Percentiles rank a stretch among this genome's conserved stretches.
Evolutionary conservation across 2,797 vertebrate species (phyloP).

Genomic region (Leuciscus waleckii): DNA sequence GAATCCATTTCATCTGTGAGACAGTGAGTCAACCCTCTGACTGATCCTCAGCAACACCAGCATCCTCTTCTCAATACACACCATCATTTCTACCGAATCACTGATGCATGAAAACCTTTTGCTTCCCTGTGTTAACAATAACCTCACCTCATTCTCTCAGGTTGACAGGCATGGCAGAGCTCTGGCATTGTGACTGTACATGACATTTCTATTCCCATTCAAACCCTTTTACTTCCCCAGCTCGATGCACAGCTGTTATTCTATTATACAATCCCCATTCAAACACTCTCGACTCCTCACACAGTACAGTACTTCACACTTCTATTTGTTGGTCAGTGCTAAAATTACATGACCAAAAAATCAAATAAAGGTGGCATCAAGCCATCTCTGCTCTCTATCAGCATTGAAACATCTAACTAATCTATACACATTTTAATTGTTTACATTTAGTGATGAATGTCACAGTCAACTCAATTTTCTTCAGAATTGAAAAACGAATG

Average conservation of each 20-base stretch:
- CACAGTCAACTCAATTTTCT: not conserved
- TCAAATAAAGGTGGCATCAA: not conserved
- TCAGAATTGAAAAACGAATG: not conserved
- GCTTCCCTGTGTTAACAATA: constrained; percentile 28
- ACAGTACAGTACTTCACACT: constrained; percentile 10
- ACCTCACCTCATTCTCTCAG: constrained; percentile 31
- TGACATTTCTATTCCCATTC: constrained; percentile 39
- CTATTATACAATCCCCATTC: not conserved
- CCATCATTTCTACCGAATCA: constrained; percentile 13
- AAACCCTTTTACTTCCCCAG: constrained; percentile 7
- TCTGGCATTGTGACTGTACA: constrained; percentile 24
- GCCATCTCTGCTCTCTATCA: not conserved
- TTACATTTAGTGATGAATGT: not conserved
- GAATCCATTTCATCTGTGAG: constrained; percentile 25
- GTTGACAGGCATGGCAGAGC: constrained; percentile 20
- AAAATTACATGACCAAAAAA: not conserved
- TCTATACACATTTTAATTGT: not conserved
- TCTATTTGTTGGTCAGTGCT: not conserved
- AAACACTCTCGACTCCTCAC: not conserved
- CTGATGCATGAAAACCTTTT: constrained; percentile 57
- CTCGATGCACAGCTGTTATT: constrained; percentile 8
- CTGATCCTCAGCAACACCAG: constrained; percentile 25
- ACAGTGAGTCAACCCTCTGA: constrained; percentile 12
- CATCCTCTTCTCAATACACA: constrained; percentile 19
- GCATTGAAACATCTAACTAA: not conserved